Evolutionary conservation across 2,888 invertebrate genomes (phyloP), one percentile per base, ranked within the genome.

Genomic region (Silvanus unidentatus): DNA sequence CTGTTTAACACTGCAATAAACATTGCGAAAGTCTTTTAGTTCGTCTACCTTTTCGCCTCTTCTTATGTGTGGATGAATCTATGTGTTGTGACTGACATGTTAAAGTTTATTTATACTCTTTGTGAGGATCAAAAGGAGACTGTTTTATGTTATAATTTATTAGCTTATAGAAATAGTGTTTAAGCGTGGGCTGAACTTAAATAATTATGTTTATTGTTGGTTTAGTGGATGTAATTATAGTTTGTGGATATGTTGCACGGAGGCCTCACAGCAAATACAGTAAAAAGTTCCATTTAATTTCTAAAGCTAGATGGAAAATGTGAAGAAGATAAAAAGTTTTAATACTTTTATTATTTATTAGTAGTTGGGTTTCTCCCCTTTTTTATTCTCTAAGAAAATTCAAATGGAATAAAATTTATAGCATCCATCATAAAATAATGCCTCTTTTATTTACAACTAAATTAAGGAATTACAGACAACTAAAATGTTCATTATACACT

Each of bases 121-220:
- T 55, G 53, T 8, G 22, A 22, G 59, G 63, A 66, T 66, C 66
- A 65, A 67, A 66, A 65, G 65, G 60, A 59, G 62, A 65, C 53
- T 63, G 66, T 64, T 66, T 65, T 65, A 64, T 62, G 63, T 64
- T 65, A 63, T 66, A 66, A 66, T 68, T 67, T 68, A 68, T 68
- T 67, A 66, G 60, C 55, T 53, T 55, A 48, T 32, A 32, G 55
- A 54, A 53, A 59, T 55, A 58, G 62, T 51, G 50, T 12, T 32
- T 54, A 53, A 55, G 64, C 64, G 64, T 62, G 58, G 62, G 61
- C 55, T 52, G 47, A 57, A 59, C 55, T 60, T 54, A 61, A 63
- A 64, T 64, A 63, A 63, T 64, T 62, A 58, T 57, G 55, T 63
- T 63, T 64, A 64, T 62, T 64, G 61, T 60, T 53, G 60, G 57